Conservation (phyloP, 1,140 invertebrate genomes). For the Lucilia cuprina region DNA sequence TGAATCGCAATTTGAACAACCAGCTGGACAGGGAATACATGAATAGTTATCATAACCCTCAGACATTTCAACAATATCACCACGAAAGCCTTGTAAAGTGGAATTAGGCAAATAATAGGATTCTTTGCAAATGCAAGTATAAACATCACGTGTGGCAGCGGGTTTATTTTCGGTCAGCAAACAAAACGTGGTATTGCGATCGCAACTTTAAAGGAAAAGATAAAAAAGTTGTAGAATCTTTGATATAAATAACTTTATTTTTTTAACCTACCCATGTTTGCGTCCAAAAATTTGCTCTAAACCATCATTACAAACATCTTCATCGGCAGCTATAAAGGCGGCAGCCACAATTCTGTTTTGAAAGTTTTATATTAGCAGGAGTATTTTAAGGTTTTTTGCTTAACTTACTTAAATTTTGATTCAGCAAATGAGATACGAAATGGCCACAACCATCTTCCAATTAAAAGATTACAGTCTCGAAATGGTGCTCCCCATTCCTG, state of each 20-base stretch:
- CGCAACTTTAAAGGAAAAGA: slow-evolving; percentile 49
- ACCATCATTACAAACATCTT: slow-evolving; percentile 61
- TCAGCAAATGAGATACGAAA: slow-evolving; percentile 61
- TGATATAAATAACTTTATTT: background rate
- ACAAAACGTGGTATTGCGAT: slow-evolving; percentile 62
- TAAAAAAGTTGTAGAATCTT: background rate
- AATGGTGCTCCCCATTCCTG: slow-evolving; percentile 61
- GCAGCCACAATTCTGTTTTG: slow-evolving; percentile 57
- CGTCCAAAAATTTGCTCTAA: slow-evolving; percentile 61
- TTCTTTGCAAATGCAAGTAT: slow-evolving; percentile 64
- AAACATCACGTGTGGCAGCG: slow-evolving; percentile 53
- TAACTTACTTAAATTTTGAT: slow-evolving; percentile 54
- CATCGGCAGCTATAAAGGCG: slow-evolving; percentile 61
- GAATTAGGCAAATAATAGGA: slow-evolving; percentile 64
- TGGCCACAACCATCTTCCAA: slow-evolving; percentile 60
- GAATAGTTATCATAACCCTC: slow-evolving; percentile 64
- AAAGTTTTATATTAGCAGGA: background rate
- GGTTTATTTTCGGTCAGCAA: slow-evolving; percentile 54
- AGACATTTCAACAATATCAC: slow-evolving; percentile 62
- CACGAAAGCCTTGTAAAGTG: slow-evolving; percentile 62
- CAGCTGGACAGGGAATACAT: slow-evolving; percentile 67
- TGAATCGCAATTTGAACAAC: slow-evolving; percentile 66
- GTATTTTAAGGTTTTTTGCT: background rate
- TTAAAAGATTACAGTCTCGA: slow-evolving; percentile 60
- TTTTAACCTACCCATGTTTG: slow-evolving; percentile 51